Conservation (phyloP, 2,888 invertebrate genomes). For the Amphipoea oculea region DNA sequence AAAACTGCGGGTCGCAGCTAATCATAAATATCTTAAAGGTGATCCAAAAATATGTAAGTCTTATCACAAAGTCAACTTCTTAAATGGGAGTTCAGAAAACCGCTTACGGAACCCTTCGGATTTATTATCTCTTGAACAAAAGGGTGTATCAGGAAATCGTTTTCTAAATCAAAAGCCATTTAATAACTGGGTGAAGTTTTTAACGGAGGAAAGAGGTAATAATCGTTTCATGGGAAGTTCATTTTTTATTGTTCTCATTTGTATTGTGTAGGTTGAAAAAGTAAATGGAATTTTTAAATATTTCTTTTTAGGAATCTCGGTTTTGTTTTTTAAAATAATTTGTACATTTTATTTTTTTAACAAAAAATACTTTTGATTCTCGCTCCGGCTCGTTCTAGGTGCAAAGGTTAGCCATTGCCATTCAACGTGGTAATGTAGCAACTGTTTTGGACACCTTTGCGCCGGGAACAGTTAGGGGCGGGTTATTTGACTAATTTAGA, state of each 20-base stretch:
- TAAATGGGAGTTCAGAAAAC: slow-evolving; percentile 52
- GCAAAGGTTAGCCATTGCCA: no score
- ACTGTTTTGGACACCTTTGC: no score
- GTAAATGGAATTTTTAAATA: not conserved
- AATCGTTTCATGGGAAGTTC: slow-evolving; percentile 8
- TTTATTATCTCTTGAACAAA: slow-evolving; percentile 61
- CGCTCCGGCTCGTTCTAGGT: no score
- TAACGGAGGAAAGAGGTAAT: slow-evolving; percentile 19
- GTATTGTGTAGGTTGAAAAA: not conserved
- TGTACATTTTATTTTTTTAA: not conserved
- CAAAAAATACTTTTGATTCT: no score
- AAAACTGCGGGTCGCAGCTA: no score
- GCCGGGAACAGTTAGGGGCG: no score
- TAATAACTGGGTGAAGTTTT: slow-evolving; percentile 45
- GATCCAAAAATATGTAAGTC: not conserved
- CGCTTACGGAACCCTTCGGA: slow-evolving; percentile 50
- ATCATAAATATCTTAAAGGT: not conserved
- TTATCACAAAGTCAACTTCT: slow-evolving; percentile 13
- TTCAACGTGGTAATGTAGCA: no score
- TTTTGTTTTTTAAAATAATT: not conserved
- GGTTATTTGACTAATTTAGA: no score
- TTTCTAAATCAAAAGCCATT: slow-evolving; percentile 60
- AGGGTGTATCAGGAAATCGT: slow-evolving; percentile 59
- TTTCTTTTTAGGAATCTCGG: not conserved
- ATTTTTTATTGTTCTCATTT: not conserved